Base-by-base conservation (phyloP, 1,140 invertebrate genomes). In the Ostrea edulis region DNA sequence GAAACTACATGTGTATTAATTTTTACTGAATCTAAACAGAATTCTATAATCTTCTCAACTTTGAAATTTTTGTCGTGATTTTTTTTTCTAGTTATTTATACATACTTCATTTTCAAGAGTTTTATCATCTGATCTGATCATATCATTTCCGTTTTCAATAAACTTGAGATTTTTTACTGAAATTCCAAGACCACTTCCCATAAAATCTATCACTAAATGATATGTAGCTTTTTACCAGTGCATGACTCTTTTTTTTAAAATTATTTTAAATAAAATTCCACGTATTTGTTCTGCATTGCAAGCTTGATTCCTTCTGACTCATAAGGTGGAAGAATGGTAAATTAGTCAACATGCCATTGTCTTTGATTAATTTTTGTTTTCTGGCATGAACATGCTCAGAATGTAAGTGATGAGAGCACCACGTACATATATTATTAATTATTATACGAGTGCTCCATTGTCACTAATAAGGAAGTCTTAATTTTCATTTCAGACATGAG, bases 401-500 rank as follows among this genome's bases (percentile, higher is more conserved):
- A 44, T 44, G 5, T 44, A 44, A 44, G n/a, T n/a, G n/a, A 44
- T 44, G 35, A 44, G 35, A 44, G 35, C 35, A 44, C 35, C 20
- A 58, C 44, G 22, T 44, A 77, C 7, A 51, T 68, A 20, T 58
- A 35, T 2, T 25, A n/a, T n/a, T n/a, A n/a, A n/a, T n/a, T 20
- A 62, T n/a, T 62, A n/a, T 29, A 52, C 82, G 44, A 44, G 35
- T 44, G 35, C 35, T 44, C 5, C 35, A 44, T 44, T 44, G 35
- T 5, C 35, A 44, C 5, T 44, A 44, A 44, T 44, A 44, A 44
- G 35, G 35, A 44, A 44, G 35, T 62, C 29, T 55, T 29, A 29
- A 35, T 25, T 58, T 93, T 93, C 94, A 93, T 96, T 96, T 84
- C 95, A 99, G 98, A 99, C 96, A 99, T 99, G 99, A 96, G 99